Percentiles rank a stretch among this genome's conserved stretches.
Conservation (phyloP, 2,113 vertebrate species). For the Catagonus wagneri region DNA sequence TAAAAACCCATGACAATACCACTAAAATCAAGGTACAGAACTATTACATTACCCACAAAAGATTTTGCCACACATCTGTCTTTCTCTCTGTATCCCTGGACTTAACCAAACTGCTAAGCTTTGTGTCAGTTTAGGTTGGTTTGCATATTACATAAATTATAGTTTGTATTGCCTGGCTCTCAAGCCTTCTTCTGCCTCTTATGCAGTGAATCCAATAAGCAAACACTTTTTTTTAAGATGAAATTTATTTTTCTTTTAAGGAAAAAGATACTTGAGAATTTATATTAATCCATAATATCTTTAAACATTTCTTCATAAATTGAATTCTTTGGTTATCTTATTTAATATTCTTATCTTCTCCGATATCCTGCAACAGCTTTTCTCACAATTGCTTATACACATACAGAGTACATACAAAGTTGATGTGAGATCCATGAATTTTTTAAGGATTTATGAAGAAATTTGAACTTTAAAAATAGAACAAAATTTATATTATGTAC, state of each 20-base stretch:
- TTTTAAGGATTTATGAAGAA: not conserved
- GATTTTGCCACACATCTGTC: accelerated
- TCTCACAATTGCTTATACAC: not conserved
- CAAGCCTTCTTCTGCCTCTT: not conserved
- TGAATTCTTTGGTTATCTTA: not conserved
- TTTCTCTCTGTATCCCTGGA: not conserved
- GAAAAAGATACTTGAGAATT: not conserved
- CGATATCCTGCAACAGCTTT: not conserved
- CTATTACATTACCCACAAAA: not conserved
- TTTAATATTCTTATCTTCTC: not conserved
- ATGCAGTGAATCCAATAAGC: not conserved
- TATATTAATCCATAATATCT: not conserved
- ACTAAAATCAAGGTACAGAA: not conserved
- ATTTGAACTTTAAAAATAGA: not conserved
- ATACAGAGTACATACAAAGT: not conserved
- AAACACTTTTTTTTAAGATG: not conserved
- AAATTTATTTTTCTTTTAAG: not conserved
- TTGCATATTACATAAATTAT: not conserved
- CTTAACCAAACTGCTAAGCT: not conserved
- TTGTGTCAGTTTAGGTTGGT: not conserved
- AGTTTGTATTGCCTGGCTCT: not conserved
- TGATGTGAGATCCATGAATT: not conserved
- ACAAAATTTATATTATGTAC: not conserved
- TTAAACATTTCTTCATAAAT: not conserved
- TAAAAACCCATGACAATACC: not conserved